Conservation (phyloP, 2,113 vertebrate genomes). For the Glaucomys volans region DNA sequence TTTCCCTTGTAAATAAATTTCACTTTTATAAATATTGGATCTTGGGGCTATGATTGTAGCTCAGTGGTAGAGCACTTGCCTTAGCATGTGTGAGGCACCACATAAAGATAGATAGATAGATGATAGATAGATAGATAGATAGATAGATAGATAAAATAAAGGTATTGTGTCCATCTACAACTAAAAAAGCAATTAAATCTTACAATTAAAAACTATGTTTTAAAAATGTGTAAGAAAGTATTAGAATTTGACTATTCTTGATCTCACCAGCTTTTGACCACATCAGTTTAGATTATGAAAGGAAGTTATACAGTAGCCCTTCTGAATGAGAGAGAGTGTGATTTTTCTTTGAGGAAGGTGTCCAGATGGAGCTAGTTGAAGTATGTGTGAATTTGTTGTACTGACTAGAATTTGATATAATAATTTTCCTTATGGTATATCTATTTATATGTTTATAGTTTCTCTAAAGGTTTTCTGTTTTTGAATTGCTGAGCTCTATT, state of each 20-base stretch:
- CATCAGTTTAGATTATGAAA: background rate
- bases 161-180: too few species aligned
- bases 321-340: background rate
- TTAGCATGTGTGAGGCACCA: too few species aligned
- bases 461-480: background rate
- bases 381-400: background rate
- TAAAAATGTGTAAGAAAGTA: background rate
- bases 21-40: constrained; percentile 30
- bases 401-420: constrained; percentile 31
- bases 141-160: too few species aligned
- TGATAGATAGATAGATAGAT: too few species aligned
- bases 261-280: constrained; percentile 7
- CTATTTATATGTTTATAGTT: background rate
- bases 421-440: background rate
- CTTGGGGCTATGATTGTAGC: too few species aligned
- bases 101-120: too few species aligned
- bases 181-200: background rate
- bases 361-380: background rate
- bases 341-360: background rate
- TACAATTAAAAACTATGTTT: constrained; percentile 8
- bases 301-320: background rate
- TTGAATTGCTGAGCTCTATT: background rate
- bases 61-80: too few species aligned
- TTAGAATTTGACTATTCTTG: constrained; percentile 39
- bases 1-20: constrained; percentile 23